phyloP scores from a whole-genome alignment of 2,888 invertebrate species.

The Quadroppia sp. region DNA sequence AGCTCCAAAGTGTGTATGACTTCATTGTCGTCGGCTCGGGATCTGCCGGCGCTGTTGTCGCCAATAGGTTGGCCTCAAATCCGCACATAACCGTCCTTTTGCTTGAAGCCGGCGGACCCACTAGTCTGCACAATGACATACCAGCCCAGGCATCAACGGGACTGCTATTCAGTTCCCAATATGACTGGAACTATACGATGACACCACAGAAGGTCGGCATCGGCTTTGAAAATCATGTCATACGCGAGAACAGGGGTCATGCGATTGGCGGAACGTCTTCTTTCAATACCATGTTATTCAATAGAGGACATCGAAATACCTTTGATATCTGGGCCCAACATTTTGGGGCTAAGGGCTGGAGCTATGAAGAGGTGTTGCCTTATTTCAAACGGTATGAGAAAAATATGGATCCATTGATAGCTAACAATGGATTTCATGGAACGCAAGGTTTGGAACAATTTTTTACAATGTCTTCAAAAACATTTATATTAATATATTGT shows the following conservation, averaged over 20 bases:
- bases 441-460: too few species aligned
- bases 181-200: conserved; percentile 85
- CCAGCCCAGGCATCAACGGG: conserved; percentile 45
- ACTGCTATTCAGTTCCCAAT: background rate
- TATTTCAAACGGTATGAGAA: background rate
- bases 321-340: conserved; percentile 76
- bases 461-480: too few species aligned
- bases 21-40: conserved; percentile 55
- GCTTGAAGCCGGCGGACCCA: conserved; percentile 49
- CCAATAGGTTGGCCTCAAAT: conserved; percentile 62
- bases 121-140: conserved; percentile 47
- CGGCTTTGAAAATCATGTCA: conserved; percentile 42
- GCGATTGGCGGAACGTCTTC: conserved; percentile 82
- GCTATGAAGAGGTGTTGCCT: conserved; percentile 22
- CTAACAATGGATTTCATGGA: background rate
- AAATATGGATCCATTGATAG: background rate
- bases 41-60: conserved; percentile 79
- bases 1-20: background rate
- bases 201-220: conserved; percentile 64
- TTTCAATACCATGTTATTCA: conserved; percentile 83
- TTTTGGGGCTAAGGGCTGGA: conserved; percentile 63
- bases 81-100: conserved; percentile 46
- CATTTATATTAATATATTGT: too few species aligned
- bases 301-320: conserved; percentile 77
- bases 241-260: conserved; percentile 77